Base-by-base conservation (phyloP, 2,797 vertebrate species). In the Sphenopsis melanotis region DNA sequence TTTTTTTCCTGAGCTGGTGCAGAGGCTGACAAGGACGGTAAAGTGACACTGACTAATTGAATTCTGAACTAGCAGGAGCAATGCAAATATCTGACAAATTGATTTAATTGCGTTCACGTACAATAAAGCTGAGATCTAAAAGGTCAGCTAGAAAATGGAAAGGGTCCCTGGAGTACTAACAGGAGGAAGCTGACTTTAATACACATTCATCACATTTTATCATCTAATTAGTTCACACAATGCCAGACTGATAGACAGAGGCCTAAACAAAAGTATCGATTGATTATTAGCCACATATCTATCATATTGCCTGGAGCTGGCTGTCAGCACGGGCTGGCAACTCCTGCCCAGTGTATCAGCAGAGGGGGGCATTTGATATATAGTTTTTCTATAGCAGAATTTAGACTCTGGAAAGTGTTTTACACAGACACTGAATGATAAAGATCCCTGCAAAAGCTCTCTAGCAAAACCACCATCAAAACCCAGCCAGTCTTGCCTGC, bases 181-280 rank as follows among this genome's bases (percentile, higher is more conserved):
- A 89, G 96, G 94, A 97, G 97, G 98, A 98, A 97, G 97, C 98
- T 97, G 98, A 98, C 97, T 99, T 98, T 98, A 98, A 98, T 98
- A 98, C 98, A 97, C 98, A 99, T 99, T 98, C 98, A 99, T 99
- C 99, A 99, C 98, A 98, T 99, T 99, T 99, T 98, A 99, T 99
- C 99, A 98, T 99, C 98, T 99, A 99, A 99, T 99, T 99, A 99
- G 99, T 98, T 98, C 96, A 83, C 97, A 97, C 97, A 98, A 98
- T 98, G 98, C 98, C 98, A 99, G 98, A 77, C 97, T 97, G 98
- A 98, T 98, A 98, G 98, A 98, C 98, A 96, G 97, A 96, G 97
- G 95, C 98, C 96, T 95, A 98, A 98, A 97, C 98, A 98, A 96
- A 96, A 96, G 95, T 98, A 99, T 99, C 96, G 99, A 99, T 98